phyloP scores from a whole-genome alignment of 1,140 invertebrate species.

The Apis florea region DNA sequence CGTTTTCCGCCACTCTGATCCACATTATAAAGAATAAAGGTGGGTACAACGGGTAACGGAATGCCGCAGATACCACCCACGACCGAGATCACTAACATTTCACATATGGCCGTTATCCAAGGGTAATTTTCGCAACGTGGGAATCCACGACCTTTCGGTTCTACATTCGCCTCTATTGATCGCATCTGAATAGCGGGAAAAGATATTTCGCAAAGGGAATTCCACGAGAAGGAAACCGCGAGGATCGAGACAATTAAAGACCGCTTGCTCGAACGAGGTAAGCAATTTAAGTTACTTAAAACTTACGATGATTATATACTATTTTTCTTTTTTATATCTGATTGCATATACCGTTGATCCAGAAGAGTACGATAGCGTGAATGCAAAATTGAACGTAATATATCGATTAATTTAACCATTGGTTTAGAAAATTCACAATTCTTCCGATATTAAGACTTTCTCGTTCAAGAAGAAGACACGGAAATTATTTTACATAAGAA shows the following conservation, averaged over 20 bases:
- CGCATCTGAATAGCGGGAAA: slow-evolving; percentile 15
- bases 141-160: slow-evolving; percentile 36
- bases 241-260: neutral
- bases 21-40: slow-evolving; percentile 62
- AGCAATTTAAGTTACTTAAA: neutral
- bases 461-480: neutral
- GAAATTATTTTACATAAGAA: slow-evolving; percentile 22
- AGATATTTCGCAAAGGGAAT: neutral
- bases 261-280: neutral
- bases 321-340: neutral
- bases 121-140: slow-evolving; percentile 37
- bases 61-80: slow-evolving; percentile 59
- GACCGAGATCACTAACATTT: slow-evolving; percentile 58
- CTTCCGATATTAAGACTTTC: neutral
- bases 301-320: neutral
- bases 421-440: neutral
- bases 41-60: slow-evolving; percentile 71
- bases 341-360: too few relatives aligned
- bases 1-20: slow-evolving; percentile 63
- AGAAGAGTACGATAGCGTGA: too few relatives aligned
- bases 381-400: too few relatives aligned
- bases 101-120: slow-evolving; percentile 48
- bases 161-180: slow-evolving; percentile 23
- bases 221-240: neutral
- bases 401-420: neutral